These are phyloP conservation scores for Dendrolimus punctatus DNA, from an alignment of 1,140 invertebrate genomes.

Conservation along the genomic window DNA sequence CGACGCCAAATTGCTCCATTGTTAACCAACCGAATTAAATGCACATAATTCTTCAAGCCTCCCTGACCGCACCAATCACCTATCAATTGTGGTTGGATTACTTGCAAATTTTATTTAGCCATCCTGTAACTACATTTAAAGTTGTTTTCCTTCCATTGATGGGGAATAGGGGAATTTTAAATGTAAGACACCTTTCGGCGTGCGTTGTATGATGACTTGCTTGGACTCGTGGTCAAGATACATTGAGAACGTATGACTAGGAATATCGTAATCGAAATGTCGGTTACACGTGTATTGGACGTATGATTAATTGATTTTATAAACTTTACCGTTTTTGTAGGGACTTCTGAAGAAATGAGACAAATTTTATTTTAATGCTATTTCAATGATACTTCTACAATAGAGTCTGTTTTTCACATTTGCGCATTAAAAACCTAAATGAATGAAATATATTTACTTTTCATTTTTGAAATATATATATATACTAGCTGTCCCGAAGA, in stretches of 20 bases:
- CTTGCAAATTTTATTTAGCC: conserved; percentile 52
- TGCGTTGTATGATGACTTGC: background rate
- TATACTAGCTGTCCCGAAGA: no score
- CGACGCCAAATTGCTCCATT: conserved; percentile 18
- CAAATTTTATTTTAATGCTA: no score
- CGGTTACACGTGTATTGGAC: conserved; percentile 22
- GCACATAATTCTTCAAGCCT: conserved; percentile 4
- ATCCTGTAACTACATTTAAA: background rate
- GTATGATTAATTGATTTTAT: background rate
- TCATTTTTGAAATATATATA: no score
- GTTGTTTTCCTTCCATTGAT: conserved; percentile 12
- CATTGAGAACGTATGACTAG: conserved; percentile 31
- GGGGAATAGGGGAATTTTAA: conserved; percentile 4
- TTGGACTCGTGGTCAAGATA: conserved; percentile 33
- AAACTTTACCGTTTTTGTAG: background rate
- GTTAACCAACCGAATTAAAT: conserved; percentile 21
- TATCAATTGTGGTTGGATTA: conserved; percentile 46
- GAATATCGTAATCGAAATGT: conserved; percentile 43
- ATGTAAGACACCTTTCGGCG: no score
- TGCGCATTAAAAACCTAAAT: no score
- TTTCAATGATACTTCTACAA: no score
- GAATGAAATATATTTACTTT: no score
- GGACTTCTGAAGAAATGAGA: no score
- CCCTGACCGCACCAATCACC: conserved; percentile 39
- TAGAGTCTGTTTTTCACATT: no score